Evolutionary conservation across 2,888 invertebrate species (phyloP).

Genomic region (Hypomecis atomaria): DNA sequence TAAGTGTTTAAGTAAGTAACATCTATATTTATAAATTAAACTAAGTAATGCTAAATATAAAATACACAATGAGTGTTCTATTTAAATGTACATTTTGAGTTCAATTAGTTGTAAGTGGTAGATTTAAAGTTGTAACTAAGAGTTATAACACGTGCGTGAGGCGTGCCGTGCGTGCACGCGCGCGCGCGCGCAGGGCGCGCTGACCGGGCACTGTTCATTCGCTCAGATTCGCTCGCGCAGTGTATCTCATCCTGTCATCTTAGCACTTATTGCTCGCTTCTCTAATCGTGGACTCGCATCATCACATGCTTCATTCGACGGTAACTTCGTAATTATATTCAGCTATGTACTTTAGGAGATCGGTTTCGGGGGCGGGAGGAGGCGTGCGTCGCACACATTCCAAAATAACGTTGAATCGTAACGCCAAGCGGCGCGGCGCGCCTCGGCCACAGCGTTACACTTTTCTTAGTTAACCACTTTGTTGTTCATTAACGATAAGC

Average conservation of each 20-base stretch:
- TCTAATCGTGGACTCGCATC: constrained; percentile 44
- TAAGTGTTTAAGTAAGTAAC: constrained; percentile 75
- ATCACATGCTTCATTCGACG: constrained; percentile 50
- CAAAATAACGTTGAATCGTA: constrained; percentile 75
- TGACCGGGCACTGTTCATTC: constrained; percentile 68
- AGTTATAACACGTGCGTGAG: constrained; percentile 50
- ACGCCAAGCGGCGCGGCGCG: constrained; percentile 71
- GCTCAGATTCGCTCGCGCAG: constrained; percentile 75
- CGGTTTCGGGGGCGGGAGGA: constrained; percentile 52
- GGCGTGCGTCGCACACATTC: constrained; percentile 78
- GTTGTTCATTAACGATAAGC: constrained; percentile 84
- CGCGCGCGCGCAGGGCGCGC: constrained; percentile 39
- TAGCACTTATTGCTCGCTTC: constrained; percentile 30
- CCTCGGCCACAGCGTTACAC: constrained; percentile 68
- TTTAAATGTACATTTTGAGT: constrained; percentile 80
- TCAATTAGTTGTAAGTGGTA: constrained; percentile 70
- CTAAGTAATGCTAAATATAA: constrained; percentile 76
- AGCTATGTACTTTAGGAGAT: constrained; percentile 47
- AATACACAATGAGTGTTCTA: constrained; percentile 76
- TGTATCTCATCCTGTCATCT: constrained; percentile 33
- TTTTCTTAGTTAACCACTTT: constrained; percentile 80
- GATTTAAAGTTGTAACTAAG: constrained; percentile 44
- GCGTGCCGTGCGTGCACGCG: constrained; percentile 34
- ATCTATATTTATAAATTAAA: constrained; percentile 80
- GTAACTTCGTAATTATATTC: constrained; percentile 32